Percentiles rank a stretch among this genome's conserved stretches.
phyloP scores from a whole-genome alignment of 1,140 invertebrate genomes.

The Thaumetopoea pityocampa region DNA sequence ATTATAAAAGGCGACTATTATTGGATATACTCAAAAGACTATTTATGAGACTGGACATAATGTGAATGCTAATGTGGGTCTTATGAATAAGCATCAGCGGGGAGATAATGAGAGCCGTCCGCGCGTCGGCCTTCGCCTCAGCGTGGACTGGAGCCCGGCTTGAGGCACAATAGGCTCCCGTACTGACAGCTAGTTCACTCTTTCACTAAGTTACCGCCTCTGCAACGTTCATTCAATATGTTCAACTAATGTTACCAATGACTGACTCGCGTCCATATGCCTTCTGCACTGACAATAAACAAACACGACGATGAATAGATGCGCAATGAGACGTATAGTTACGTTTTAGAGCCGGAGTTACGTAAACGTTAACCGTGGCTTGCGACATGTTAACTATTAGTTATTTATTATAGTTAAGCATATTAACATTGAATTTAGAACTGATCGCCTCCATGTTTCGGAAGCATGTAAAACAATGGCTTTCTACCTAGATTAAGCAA shows the following conservation, averaged over 20 bases:
- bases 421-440: too few species aligned
- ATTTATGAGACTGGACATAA: conserved; percentile 55
- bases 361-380: too few species aligned
- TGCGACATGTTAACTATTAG: too few species aligned
- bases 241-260: conserved; percentile 51
- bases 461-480: too few species aligned
- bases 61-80: conserved; percentile 52
- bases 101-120: conserved; percentile 41
- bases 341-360: not conserved
- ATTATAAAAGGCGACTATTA: conserved; percentile 21
- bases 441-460: too few species aligned
- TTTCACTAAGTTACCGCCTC: conserved; percentile 65
- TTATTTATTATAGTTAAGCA: too few species aligned
- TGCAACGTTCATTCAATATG: conserved; percentile 38
- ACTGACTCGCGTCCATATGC: conserved; percentile 43
- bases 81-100: conserved; percentile 30
- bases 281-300: conserved; percentile 29
- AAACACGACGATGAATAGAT: conserved; percentile 27
- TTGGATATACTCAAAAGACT: conserved; percentile 32
- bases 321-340: conserved; percentile 21
- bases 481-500: too few species aligned
- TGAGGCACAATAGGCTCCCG: conserved; percentile 39
- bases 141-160: conserved; percentile 35
- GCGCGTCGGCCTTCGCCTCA: conserved; percentile 49
- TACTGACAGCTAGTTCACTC: conserved; percentile 64